Base-by-base conservation (phyloP, 2,113 vertebrate species). In the Neopipo cinnamomea region DNA sequence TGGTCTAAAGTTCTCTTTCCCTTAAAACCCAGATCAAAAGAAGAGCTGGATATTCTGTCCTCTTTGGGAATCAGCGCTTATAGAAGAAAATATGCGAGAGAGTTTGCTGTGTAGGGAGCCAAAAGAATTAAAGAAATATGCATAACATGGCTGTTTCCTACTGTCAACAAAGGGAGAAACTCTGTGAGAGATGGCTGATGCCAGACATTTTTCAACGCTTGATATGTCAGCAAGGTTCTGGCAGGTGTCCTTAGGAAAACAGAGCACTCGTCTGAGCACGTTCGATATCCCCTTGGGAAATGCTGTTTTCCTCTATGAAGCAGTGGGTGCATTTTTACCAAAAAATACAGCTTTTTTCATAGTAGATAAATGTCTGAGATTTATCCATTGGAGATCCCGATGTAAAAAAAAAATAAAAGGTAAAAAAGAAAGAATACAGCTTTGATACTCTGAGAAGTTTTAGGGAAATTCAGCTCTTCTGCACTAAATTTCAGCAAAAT, bases 171-270 rank as follows among this genome's bases (percentile, higher is more conserved):
- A 39, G 39, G 62, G 13, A 92, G 76, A 87, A 92, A 67, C 75
- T 91, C 94, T 61, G 30, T 66, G 80, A 95, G 83, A 92, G 80
- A 25, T 0, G 11, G 53, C 9, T 92, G 89, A 84, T 93, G 95
- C 89, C 95, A 95, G 94, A 73, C 47, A 89, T 92, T 95, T 96
- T 93, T 97, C 95, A 96, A 68, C 73, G 1, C 91, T 63, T 87
- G 65, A 86, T 84, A 78, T 91, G 76, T 95, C 89, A 95, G 89
- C 84, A 82, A 91, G 86, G 61, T 78, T 95, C 91, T 97, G 95
- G 94, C 96, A 96, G 93, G 93, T 96, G 91, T 95, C 96, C 73
- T 93, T 61, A 91, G 56, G 65, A 92, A 96, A 96, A 95, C 76
- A 95, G 76, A 91, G 61, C 47, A 89, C 89, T 93, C 23, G 96